Base-by-base conservation (phyloP, 1,140 invertebrate species). In the Procambarus clarkii region DNA sequence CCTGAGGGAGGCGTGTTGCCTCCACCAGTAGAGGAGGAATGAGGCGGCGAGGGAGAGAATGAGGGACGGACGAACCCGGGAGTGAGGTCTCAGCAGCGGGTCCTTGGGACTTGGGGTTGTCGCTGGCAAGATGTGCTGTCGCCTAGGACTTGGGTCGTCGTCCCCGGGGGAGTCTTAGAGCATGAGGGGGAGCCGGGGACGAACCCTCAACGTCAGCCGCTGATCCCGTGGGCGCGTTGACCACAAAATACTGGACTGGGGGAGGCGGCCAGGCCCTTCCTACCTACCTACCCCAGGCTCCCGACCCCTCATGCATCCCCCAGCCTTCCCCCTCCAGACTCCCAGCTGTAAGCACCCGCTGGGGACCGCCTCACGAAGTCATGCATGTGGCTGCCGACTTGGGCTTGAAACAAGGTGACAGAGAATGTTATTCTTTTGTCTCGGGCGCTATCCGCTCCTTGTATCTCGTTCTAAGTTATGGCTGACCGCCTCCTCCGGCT, bases 241-340 rank as follows among this genome's bases (percentile, higher is more conserved):
- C 64, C 64, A 69, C 64, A 69, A 69, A 69, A 69, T 69, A 69
- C 64, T 11, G 64, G 64, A 69, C 64, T 69, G 64, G 21, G 64
- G 64, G 18, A 18, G 64, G 15, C 64, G 64, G 64, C 64, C 15
- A 13, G 13, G 8, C 50, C 64, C 64, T 4, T 69, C 64, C 64
- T 4, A 11, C 64, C 64, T 15, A 15, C 15, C 13, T 5, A 7
- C 54, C 13, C 8, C 8, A 15, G 54, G 8, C 54, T 58, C 54
- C 8, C 8, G 8, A 58, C 54, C 8, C 54, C 34, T 34, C 34
- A 34, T 34, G 34, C 34, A 34, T 34, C 34, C 34, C 34, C 34
- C 34, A 0, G 34, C 34, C 34, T 34, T 1, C 34, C 34, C 34
- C 34, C 34, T 34, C 34, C 34, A 34, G 34, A 54, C 8, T 54